These are phyloP conservation scores for Tympanoctomys barrerae DNA, from an alignment of 2,797 vertebrate species.

Conservation along the genomic window DNA sequence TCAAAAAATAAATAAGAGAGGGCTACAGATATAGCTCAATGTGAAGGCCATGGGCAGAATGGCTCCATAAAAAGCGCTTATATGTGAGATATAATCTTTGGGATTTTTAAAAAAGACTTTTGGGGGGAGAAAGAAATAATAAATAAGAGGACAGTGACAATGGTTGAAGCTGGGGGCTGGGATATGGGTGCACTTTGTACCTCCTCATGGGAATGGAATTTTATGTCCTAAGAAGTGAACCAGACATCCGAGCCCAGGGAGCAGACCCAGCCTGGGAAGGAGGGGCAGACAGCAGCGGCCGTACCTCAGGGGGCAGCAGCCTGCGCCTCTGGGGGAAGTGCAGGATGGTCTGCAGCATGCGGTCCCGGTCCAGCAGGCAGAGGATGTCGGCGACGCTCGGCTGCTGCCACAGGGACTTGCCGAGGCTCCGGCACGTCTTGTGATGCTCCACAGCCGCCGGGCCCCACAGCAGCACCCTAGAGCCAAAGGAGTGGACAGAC, in stretches of 20 bases:
- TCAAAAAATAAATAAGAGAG: not conserved
- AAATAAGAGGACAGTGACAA: not conserved
- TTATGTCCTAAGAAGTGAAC: not conserved
- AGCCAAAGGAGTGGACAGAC: not conserved
- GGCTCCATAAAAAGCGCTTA: not conserved
- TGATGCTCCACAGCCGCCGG: conserved; percentile 96
- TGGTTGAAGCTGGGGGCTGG: not conserved
- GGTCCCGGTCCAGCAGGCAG: conserved; percentile 92
- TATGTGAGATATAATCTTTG: not conserved
- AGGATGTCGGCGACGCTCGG: conserved; percentile 93
- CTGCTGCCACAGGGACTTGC: conserved; percentile 96
- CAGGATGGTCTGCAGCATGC: conserved; percentile 92
- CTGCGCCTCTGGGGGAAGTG: conserved; percentile 93
- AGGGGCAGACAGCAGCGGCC: not conserved
- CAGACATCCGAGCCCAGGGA: not conserved
- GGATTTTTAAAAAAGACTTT: not conserved
- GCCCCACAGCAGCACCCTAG: conserved; percentile 95
- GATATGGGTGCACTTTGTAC: rapidly evolving
- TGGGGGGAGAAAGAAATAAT: not conserved
- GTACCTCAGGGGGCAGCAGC: conserved; percentile 89
- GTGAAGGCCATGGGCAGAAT: not conserved
- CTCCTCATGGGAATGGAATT: not conserved
- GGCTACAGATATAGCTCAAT: not conserved
- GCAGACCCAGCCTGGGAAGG: rapidly evolving
- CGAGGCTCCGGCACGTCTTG: conserved; percentile 94